Percentiles rank a stretch among this genome's conserved stretches.
Evolutionary conservation across 2,113 vertebrate species (phyloP).

Genomic region (Pithys albifrons): DNA sequence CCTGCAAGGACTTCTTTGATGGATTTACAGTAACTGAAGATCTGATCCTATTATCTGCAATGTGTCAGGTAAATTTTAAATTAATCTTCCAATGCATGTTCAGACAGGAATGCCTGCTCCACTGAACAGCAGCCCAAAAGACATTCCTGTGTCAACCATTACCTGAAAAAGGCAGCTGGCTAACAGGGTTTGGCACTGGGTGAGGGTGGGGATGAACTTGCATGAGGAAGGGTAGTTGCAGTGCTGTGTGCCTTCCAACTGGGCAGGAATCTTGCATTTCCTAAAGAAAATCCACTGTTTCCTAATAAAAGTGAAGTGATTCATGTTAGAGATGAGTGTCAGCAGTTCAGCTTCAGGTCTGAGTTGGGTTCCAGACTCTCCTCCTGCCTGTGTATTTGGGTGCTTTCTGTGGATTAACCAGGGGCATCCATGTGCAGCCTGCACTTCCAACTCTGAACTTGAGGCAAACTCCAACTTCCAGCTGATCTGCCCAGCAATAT

Average conservation of each 20-base stretch:
- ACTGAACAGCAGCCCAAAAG: not conserved
- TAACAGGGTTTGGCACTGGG: accelerated
- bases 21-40: not conserved
- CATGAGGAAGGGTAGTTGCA: not conserved
- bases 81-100: not conserved
- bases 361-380: not conserved
- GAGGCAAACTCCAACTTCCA: not conserved
- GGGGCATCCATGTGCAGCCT: not conserved
- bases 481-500: not conserved
- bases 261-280: not conserved
- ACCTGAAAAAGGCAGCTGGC: not conserved
- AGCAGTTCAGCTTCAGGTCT: not conserved
- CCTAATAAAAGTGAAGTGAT: not conserved
- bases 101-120: not conserved
- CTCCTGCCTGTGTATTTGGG: not conserved
- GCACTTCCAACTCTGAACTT: not conserved
- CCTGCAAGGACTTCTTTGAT: not conserved
- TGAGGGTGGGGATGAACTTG: not conserved
- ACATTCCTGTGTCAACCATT: accelerated
- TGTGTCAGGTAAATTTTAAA: not conserved
- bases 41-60: not conserved
- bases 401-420: not conserved
- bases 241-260: not conserved
- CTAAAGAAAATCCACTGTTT: not conserved
- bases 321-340: not conserved